Evolutionary conservation across 2,113 vertebrate genomes (phyloP), one percentile per base, ranked within the genome.

Genomic region (Nothobranchius kuhntae): DNA sequence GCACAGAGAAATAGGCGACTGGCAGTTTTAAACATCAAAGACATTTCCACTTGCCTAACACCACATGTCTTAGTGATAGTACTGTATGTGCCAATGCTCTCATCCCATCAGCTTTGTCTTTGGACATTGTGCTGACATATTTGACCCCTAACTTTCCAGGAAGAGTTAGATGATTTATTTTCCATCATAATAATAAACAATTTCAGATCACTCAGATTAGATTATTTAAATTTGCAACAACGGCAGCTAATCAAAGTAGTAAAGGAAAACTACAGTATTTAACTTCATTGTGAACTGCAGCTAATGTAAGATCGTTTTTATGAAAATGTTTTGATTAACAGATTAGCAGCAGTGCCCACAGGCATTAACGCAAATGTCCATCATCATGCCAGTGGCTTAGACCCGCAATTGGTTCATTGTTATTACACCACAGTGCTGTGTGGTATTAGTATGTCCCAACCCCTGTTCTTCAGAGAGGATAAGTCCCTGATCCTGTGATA

Each of bases 401-500:
- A 55, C 14, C 0, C 17, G 13, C 26, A 51, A 75, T 21, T 10
- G 50, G 26, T 44, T 10, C 3, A 2, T 10, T 77, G 70, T 67
- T 65, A 60, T 75, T 61, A 46, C 36, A 70, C 51, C 9, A 21
- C 40, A 7, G 44, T n/a, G 1, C 56, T 48, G 65, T 61, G 73
- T 36, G 36, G 65, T 61, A 48, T 76, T 52, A 73, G 46, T 52
- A 14, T 71, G 76, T 81, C 66, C 53, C 26, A 54, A 71, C 57
- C 61, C 42, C 13, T 78, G 42, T 12, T 58, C 58, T 74, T 76
- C 47, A 75, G 65, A 80, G 77, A 65, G 24, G 53, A 72, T 17
- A 71, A 70, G 54, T 55, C 77, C 67, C 77, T 83, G 69, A 87
- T 82, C 73, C 69, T 21, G 57, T 85, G 78, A 75, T 80, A 75